Evolutionary conservation across 2,888 invertebrate species (phyloP), one percentile per base, ranked within the genome.

Genomic region (Aethes cnicana): DNA sequence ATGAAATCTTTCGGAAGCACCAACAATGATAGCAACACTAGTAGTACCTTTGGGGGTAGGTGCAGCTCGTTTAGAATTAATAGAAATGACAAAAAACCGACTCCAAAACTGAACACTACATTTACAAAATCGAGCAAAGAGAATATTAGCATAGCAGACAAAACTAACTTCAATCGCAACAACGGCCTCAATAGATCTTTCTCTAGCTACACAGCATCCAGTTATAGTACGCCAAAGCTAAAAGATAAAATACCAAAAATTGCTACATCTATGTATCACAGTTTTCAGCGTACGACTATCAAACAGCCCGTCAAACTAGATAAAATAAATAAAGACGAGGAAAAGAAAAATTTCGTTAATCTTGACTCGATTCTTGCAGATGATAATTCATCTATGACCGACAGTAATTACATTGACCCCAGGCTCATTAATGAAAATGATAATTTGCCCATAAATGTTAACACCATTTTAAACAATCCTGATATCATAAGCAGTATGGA

Each of bases 371-470:
- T 89, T 59, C 67, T 89, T 12, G 64, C 73, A 33, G 83, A 81
- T 47, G 87, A 87, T 50, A 86, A 84, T 58, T 78, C 81, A 52
- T 86, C 89, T 21, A 82, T 87, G 78, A 83, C 87, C 16, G 92
- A 88, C 64, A 88, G 89, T 69, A 87, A 83, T 69, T 89, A 89
- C 56, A 89, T 92, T 55, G 92, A 92, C 70, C 92, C 92, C 18
- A 82, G 90, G 62, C 84, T 94, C 52, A 94, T 94, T 52, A 94
- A 94, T 74, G 92, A 92, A 79, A 92, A 92, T 72, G 94, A 94
- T 74, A 93, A 94, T 81, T 82, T 94, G 41, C 91, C 93, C 11
- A 92, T 94, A 25, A 90, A 89, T 64, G 88, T 91, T 11, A 89
- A 86, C 58, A 90, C 86, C 17, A 82, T 90, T 60, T 66, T 88